Evolutionary conservation across 2,113 vertebrate species (phyloP).

Genomic region (Muscicapa adusta): DNA sequence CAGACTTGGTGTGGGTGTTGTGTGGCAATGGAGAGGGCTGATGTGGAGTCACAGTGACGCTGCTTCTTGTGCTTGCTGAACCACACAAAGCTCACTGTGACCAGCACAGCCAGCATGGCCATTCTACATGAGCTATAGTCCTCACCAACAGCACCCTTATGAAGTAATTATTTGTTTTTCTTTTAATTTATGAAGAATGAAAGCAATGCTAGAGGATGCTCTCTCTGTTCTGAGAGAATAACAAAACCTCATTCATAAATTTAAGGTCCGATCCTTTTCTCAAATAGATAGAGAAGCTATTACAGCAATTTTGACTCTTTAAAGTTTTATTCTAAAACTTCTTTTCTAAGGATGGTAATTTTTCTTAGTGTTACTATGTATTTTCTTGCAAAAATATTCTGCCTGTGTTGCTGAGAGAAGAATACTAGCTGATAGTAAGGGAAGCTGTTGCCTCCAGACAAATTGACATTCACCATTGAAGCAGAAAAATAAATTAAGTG

Average conservation of each 20-base stretch:
- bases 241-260: background rate
- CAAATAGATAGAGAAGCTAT: constrained; percentile 1
- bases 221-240: background rate
- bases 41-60: background rate
- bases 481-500: constrained; percentile 70
- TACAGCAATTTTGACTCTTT: background rate
- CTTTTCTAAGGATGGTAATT: background rate
- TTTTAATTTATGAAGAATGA: background rate
- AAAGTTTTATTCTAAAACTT: constrained; percentile 9
- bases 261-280: background rate
- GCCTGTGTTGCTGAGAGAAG: constrained; percentile 22
- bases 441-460: constrained; percentile 54
- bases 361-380: background rate
- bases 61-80: background rate
- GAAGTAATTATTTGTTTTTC: background rate
- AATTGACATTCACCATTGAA: constrained; percentile 47
- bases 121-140: background rate
- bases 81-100: background rate
- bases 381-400: constrained; percentile 5
- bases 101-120: accelerated
- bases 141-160: background rate
- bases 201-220: background rate
- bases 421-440: background rate
- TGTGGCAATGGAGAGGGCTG: background rate
- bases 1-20: background rate